Base-by-base conservation (phyloP, 2,888 invertebrate species). In the Leptinotarsa juncta region DNA sequence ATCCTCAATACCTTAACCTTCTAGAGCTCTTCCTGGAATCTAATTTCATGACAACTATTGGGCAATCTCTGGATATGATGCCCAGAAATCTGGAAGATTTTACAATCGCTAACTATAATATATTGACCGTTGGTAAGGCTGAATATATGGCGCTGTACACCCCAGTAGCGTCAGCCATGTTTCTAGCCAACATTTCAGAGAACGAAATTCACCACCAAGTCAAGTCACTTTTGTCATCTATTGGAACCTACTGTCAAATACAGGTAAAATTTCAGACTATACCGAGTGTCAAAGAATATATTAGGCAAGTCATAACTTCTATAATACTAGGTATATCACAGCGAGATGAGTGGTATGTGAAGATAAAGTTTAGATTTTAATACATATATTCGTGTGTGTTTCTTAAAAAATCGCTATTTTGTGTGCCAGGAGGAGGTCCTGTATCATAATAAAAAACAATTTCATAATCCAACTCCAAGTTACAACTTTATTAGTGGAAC, bases 161-260 rank as follows among this genome's bases (percentile, higher is more conserved):
- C 86, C 98, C 99, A 1, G 93, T 98, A 51, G 93, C 94, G n/a
- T 86, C 95, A 75, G 96, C 96, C 3, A 93, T 99, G 91, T 92
- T 94, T 84, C 92, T 98, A 91, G 92, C 94, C 79, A 93, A 94
- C 87, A 90, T 85, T 32, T 92, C 91, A 62, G 96, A 97, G 86
- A 91, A 92, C 2, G 94, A 95, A 86, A 91, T 93, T 70, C 95
- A 95, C 83, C 90, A 94, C 77, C 94, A 96, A 86, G 95, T 95
- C 0, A 95, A 95, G 87, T 93, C 92, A 0, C 95, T 98, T 80
- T 89, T 97, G 1, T 86, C 97, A 50, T 93, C 96, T 88, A 96
- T 99, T 93, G 98, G 98, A 50, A 94, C 96, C 83, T 96, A 96
- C 86, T 98, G 94, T 88, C 98, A 99, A 91, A 94, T 97, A 51